Evolutionary conservation across 2,797 vertebrate genomes (phyloP).

Genomic region (Rhabdophis nuchalis): DNA sequence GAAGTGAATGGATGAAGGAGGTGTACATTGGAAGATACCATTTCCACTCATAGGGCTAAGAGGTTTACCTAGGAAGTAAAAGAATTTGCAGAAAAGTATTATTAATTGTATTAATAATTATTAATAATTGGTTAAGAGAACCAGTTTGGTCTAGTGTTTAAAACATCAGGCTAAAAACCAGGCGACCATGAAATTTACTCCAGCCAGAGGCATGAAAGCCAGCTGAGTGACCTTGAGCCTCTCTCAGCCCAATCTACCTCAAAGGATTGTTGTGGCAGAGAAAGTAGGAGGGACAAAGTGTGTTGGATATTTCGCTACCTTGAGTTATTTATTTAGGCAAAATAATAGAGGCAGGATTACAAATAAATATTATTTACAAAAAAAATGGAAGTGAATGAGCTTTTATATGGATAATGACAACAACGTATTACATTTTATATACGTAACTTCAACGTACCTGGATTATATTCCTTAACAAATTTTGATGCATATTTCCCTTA

Average conservation of each 20-base stretch:
- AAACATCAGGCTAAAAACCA: too few relatives aligned
- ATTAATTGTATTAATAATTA: neutral
- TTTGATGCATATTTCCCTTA: neutral
- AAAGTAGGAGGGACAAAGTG: neutral
- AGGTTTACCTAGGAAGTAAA: neutral
- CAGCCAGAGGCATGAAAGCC: too few relatives aligned
- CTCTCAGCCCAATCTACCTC: neutral
- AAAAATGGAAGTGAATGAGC: neutral
- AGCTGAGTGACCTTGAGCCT: neutral
- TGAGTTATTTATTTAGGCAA: neutral
- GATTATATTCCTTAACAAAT: neutral
- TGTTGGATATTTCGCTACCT: neutral
- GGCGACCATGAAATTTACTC: neutral
- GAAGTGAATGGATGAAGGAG: neutral
- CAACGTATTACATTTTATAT: neutral
- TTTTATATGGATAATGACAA: neutral
- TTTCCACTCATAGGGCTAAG: neutral
- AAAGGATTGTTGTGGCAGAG: neutral
- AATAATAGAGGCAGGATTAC: neutral
- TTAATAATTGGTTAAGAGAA: neutral
- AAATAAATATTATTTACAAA: neutral
- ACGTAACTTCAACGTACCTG: neutral
- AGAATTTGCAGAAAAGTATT: neutral
- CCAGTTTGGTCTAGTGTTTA: too few relatives aligned
- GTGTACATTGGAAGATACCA: neutral